Evolutionary conservation across 2,888 invertebrate species (phyloP), one percentile per base, ranked within the genome.

Genomic region (Balanococcus diminutus): DNA sequence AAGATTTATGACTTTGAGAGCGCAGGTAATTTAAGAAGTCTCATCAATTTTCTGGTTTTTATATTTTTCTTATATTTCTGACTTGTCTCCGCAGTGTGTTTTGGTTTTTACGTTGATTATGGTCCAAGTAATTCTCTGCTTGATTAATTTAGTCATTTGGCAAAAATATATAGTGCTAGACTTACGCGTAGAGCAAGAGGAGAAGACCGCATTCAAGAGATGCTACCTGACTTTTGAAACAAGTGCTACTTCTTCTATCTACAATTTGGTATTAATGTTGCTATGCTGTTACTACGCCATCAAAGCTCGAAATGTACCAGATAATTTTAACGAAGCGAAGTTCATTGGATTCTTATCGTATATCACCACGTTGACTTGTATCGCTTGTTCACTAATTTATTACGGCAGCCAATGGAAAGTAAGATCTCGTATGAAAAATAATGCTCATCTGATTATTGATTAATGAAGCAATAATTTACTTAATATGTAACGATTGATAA

Each of bases 321-420:
- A 95, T 90, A 95, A 95, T 90, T 95, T 95, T 90, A 96, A 95
- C 91, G 95, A 95, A 89, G 92, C 93, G 0, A 92, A 93, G 88
- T 93, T 93, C 89, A 94, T 95, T 87, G 94, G 95, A 1, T 96
- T 95, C 89, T 94, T 95, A 28, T 95, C 95, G 93, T 95, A 94
- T 90, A 94, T 94, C 0, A 95, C 94, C 0, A 93, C 94, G 89
- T 93, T 94, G 67, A 94, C 94, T 87, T 95, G 95, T 95, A 91
- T 94, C 56, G 95, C 95, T 16, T 95, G 95, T 90, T 92, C 94
- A 51, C 94, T 95, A 22, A 93, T 95, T 88, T 95, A 95, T 90
- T 94, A 94, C 89, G 94, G 94, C 61, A 93, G 93, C 88, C 92
- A 92, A 88, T 11, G 75, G 32, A 79, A 86, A 31, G 86, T 86